A percentile compares a stretch with the other conserved stretches of the same genome.
Evolutionary conservation across 2,797 vertebrate species (phyloP).

Genomic region (Brachymystax lenok): DNA sequence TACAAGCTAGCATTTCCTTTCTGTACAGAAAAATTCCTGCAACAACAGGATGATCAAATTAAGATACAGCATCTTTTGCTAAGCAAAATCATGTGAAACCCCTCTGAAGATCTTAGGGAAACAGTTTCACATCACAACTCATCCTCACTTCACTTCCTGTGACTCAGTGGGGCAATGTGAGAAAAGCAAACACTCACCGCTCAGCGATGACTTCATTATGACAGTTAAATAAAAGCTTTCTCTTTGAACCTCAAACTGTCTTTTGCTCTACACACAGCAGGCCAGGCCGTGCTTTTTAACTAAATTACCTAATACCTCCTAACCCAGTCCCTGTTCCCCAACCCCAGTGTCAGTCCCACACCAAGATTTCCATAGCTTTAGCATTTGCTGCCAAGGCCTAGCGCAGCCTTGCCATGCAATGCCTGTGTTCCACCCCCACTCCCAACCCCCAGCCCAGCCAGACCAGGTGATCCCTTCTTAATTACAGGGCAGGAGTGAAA

Average conservation of each 20-base stretch:
- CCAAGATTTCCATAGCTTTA: neutral
- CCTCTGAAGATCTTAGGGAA: neutral
- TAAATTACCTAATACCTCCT: slow-evolving; percentile 62
- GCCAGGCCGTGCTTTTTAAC: slow-evolving; percentile 63
- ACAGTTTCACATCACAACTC: slow-evolving; percentile 39
- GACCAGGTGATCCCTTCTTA: slow-evolving; percentile 75
- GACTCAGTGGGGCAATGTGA: slow-evolving; percentile 64
- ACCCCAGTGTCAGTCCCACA: neutral
- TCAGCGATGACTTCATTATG: slow-evolving; percentile 44
- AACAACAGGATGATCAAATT: neutral
- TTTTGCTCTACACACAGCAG: slow-evolving; percentile 25
- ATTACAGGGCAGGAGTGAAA: slow-evolving; percentile 79
- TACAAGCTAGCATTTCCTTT: too few species aligned
- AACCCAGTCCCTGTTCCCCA: slow-evolving; percentile 49
- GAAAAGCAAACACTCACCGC: slow-evolving; percentile 45
- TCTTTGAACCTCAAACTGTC: slow-evolving; percentile 40
- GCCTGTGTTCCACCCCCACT: slow-evolving; percentile 11
- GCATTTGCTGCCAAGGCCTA: neutral
- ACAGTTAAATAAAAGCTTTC: slow-evolving; percentile 56
- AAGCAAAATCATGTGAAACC: slow-evolving; percentile 6
- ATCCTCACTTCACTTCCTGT: slow-evolving; percentile 56
- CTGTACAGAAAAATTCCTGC: too few species aligned
- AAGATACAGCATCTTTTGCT: slow-evolving; percentile 29
- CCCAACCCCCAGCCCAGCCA: slow-evolving; percentile 34
- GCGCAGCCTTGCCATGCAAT: neutral